A percentile compares a stretch with the other conserved stretches of the same genome.
These are phyloP conservation scores for Melanotus villosus DNA, from an alignment of 2,888 invertebrate genomes.

Conservation along the genomic window DNA sequence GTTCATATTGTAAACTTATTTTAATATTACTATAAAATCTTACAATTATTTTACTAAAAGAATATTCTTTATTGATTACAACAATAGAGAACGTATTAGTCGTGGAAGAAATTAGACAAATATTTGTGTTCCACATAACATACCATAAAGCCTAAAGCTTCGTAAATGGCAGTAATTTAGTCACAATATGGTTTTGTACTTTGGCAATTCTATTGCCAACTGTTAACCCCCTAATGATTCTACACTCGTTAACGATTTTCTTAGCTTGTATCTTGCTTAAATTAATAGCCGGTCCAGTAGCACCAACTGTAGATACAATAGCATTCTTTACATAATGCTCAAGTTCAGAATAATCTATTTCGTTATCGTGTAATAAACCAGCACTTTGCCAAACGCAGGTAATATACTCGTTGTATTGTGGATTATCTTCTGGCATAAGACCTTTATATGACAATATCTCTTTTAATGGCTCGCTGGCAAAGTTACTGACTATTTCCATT, in stretches of 20 bases:
- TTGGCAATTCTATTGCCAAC: slow-evolving; percentile 30
- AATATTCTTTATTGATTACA: no score
- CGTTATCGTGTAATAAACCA: slow-evolving; percentile 8
- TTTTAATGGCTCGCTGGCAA: slow-evolving; percentile 17
- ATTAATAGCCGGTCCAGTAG: slow-evolving; percentile 38
- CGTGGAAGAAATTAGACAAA: no score
- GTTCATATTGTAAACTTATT: no score
- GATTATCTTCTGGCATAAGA: slow-evolving; percentile 26
- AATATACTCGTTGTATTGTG: slow-evolving; percentile 28
- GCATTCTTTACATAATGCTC: slow-evolving; percentile 28
- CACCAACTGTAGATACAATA: slow-evolving; percentile 24
- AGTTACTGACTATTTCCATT: slow-evolving; percentile 33
- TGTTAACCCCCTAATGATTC: slow-evolving; percentile 11
- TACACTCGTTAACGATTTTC: slow-evolving; percentile 30
- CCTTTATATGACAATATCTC: slow-evolving; percentile 21
- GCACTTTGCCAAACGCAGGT: slow-evolving; percentile 36
- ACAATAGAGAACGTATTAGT: no score
- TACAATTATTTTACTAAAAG: no score
- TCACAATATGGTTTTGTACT: slow-evolving; percentile 38
- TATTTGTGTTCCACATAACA: no score
- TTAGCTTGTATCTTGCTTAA: slow-evolving; percentile 27
- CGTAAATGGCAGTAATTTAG: slow-evolving; percentile 25
- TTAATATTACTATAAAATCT: no score
- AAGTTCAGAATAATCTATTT: slow-evolving; percentile 25
- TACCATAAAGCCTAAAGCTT: no score